These are phyloP conservation scores for Onthophagus sagittarius DNA, from an alignment of 2,888 invertebrate species.

Conservation along the genomic window DNA sequence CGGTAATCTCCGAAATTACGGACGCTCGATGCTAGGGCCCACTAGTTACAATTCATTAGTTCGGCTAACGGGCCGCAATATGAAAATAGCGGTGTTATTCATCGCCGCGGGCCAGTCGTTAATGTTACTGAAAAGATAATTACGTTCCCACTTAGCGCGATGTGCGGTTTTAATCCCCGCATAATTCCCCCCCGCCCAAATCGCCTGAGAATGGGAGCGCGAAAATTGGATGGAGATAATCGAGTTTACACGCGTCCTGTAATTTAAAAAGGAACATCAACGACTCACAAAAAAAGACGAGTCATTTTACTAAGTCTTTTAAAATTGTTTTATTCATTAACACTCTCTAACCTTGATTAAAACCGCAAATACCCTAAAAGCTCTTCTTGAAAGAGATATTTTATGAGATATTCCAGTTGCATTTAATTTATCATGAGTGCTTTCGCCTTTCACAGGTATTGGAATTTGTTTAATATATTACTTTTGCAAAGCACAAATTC, in stretches of 20 bases:
- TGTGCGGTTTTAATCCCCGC: constrained; percentile 1
- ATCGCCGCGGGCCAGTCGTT: constrained; percentile 5
- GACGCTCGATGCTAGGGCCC: constrained; percentile 1
- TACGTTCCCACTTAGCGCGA: constrained; percentile 9
- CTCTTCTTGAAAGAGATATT: too few species aligned
- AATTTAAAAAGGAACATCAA: not conserved
- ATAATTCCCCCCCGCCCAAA: not conserved
- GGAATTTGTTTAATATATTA: too few species aligned
- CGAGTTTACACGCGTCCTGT: not conserved
- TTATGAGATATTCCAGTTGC: too few species aligned
- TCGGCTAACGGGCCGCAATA: constrained; percentile 6
- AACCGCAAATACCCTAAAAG: too few species aligned
- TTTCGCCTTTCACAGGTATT: too few species aligned
- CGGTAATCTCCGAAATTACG: constrained; percentile 11
- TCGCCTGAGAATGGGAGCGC: not conserved
- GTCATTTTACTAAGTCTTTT: not conserved
- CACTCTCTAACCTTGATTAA: too few species aligned
- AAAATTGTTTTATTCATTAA: too few species aligned
- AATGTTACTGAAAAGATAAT: constrained; percentile 13
- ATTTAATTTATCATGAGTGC: too few species aligned
- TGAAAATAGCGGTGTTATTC: constrained; percentile 12
- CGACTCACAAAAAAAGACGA: not conserved
- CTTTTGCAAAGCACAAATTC: too few species aligned
- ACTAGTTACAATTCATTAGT: constrained; percentile 12
- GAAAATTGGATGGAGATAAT: not conserved